phyloP scores from a whole-genome alignment of 1,140 invertebrate species.

The Rhopalosiphum padi region DNA sequence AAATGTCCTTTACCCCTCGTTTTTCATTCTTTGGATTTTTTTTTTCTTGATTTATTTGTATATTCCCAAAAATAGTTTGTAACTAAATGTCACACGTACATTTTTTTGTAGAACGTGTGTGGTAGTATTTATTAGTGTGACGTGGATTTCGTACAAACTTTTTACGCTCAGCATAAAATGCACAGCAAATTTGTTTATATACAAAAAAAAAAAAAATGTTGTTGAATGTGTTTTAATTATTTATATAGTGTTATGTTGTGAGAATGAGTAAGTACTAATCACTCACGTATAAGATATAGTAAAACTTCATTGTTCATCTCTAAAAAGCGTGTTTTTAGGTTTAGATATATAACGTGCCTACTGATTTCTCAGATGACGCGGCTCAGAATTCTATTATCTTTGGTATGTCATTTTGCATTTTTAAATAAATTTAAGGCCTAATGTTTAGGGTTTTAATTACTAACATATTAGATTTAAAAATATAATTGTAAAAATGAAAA shows the following conservation, averaged over 20 bases:
- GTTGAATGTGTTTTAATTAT: conserved; percentile 52
- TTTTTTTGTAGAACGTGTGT: conserved; percentile 58
- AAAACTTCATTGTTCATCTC: conserved; percentile 45
- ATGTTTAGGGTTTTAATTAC: conserved; percentile 49
- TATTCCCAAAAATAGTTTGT: conserved; percentile 56
- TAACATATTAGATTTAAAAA: conserved; percentile 49
- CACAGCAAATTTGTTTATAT: conserved; percentile 55
- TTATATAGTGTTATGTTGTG: conserved; percentile 57
- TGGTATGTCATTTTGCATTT: conserved; percentile 56
- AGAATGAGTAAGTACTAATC: conserved; percentile 55
- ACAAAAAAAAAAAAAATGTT: conserved; percentile 24
- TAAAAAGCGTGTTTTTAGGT: conserved; percentile 52
- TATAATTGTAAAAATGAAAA: conserved; percentile 49
- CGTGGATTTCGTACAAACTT: conserved; percentile 52
- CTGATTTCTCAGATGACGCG: conserved; percentile 51
- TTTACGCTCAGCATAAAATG: conserved; percentile 54
- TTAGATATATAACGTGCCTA: conserved; percentile 42
- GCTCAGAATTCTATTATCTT: conserved; percentile 48
- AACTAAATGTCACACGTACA: conserved; percentile 55
- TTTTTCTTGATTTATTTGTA: conserved; percentile 56
- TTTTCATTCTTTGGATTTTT: conserved; percentile 56
- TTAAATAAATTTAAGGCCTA: conserved; percentile 30
- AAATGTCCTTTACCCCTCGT: conserved; percentile 50
- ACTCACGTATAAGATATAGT: conserved; percentile 48
- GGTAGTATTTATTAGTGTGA: conserved; percentile 56